Evolutionary conservation across 1,140 invertebrate species (phyloP), one percentile per base, ranked within the genome.

Genomic region (Physella acuta): DNA sequence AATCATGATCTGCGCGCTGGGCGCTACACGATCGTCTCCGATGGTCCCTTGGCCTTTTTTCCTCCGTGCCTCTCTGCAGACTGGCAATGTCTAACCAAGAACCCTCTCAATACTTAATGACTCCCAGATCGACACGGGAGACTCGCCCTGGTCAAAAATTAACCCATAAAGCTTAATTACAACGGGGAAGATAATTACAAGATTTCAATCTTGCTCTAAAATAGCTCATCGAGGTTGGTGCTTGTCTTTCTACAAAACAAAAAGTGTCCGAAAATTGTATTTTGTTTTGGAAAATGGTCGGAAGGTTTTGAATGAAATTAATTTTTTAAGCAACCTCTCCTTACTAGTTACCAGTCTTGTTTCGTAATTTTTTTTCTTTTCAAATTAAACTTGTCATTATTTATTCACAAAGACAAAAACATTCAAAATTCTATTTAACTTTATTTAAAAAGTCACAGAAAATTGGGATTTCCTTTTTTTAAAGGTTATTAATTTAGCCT

Each of bases 151-250:
- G 39, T 44, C 20, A 56, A 51, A 65, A 66, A 66, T 66, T 66
- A 66, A 60, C 66, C 56, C 66, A 68, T 68, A 68, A 68, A 68
- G 60, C 56, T 56, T 68, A 68, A 68, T 68, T 68, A 68, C 56
- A 44, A n/a, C 36, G 36, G 60, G 30, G 49, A 60, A 68, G 56
- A 68, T 68, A 68, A 68, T 68, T 68, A 68, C 55, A 56, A 68
- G 66, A 68, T 68, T 68, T 68, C 66, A 68, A 68, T 68, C 66
- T 68, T 20, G 56, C 56, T 68, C 56, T 24, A 31, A 60, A 68
- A 37, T 33, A 31, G 66, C 39, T 44, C 66, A 68, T 68, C 66
- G 66, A 26, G 59, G 59, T 56, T 37, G 66, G 49, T 68, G 56
- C 30, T n/a, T n/a, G n/a, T n/a, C n/a, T n/a, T n/a, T n/a, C n/a